Conservation (phyloP, 2,888 invertebrate genomes). For the Steinernema hermaphroditum region DNA sequence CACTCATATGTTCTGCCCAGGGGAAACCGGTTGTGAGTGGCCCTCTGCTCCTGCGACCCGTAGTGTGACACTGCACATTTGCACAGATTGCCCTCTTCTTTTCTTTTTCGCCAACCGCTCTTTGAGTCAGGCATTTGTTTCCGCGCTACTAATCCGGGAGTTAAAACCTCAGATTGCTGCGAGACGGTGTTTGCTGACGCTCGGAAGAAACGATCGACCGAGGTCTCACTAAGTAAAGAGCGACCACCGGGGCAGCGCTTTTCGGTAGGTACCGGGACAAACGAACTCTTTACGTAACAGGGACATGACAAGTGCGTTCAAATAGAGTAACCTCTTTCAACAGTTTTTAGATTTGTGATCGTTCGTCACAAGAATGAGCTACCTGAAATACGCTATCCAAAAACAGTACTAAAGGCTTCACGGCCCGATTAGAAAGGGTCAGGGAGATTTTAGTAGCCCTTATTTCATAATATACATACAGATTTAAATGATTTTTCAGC, state of each 20-base stretch:
- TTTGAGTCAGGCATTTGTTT: constrained; percentile 13
- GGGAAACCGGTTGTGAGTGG: background rate
- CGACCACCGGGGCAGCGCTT: background rate
- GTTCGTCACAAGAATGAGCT: no score
- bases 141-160: constrained; percentile 26
- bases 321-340: no score
- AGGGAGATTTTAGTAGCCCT: no score
- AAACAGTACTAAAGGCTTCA: no score
- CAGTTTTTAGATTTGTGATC: no score
- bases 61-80: background rate
- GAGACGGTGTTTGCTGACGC: constrained; percentile 9
- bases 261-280: background rate
- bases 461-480: no score
- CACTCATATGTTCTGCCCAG: background rate
- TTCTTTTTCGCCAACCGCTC: background rate
- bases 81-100: background rate
- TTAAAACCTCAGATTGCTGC: constrained; percentile 2
- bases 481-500: no score
- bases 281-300: background rate
- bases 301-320: no score
- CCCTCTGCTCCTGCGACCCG: background rate
- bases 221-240: background rate
- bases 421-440: no score
- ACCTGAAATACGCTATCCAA: no score
- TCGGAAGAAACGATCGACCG: background rate